These are phyloP conservation scores for Phrynocephalus versicolor DNA, from an alignment of 2,113 vertebrate species.

Conservation along the genomic window DNA sequence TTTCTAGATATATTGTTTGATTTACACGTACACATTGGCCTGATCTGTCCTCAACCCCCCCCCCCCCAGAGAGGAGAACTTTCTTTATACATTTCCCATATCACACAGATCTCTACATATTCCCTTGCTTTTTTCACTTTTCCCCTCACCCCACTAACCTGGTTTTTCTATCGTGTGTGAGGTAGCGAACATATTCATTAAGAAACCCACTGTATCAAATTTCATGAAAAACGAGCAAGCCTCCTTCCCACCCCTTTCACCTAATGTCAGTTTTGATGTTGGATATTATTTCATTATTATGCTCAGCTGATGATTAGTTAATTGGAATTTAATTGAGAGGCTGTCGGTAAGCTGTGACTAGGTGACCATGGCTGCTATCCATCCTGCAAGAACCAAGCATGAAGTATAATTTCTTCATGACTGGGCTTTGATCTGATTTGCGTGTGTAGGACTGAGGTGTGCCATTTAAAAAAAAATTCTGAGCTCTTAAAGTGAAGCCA, in stretches of 20 bases:
- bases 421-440: neutral
- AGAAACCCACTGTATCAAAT: neutral
- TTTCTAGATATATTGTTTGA: neutral
- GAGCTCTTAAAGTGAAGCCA: neutral
- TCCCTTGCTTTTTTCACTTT: too few species aligned
- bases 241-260: neutral
- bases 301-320: neutral
- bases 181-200: neutral
- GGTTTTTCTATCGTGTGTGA: neutral
- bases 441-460: neutral
- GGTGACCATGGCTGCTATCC: neutral
- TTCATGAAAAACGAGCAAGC: neutral
- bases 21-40: neutral
- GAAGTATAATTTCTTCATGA: neutral
- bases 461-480: neutral
- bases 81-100: neutral
- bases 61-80: neutral
- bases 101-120: neutral
- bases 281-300: slow-evolving; percentile 14
- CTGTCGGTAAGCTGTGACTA: neutral
- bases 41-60: too few species aligned
- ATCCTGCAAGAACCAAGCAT: neutral
- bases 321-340: neutral
- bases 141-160: neutral
- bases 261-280: neutral